phyloP scores from a whole-genome alignment of 2,888 invertebrate species.

The Brachyptera risi region DNA sequence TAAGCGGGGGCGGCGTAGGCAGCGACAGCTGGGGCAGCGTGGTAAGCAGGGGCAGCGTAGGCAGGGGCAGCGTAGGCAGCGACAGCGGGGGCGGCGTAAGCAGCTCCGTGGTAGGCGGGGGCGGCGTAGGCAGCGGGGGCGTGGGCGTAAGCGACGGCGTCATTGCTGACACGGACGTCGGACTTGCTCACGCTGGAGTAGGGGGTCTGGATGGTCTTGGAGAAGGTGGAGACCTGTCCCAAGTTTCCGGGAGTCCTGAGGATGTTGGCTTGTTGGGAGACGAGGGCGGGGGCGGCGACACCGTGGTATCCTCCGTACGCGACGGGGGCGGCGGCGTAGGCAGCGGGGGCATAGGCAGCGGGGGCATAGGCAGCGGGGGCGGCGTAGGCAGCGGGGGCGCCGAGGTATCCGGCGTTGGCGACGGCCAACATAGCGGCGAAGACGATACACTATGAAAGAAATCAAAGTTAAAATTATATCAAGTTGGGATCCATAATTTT shows the following conservation, averaged over 20 bases:
- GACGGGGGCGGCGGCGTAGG: conserved; percentile 30
- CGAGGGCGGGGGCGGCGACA: conserved; percentile 36
- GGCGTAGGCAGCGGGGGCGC: conserved; percentile 32
- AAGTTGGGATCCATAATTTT: no score
- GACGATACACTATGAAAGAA: conserved; percentile 22
- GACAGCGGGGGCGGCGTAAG: conserved; percentile 27
- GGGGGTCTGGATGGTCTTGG: conserved; percentile 36
- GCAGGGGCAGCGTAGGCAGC: conserved; percentile 28
- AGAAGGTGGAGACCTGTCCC: conserved; percentile 35
- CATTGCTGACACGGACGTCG: conserved; percentile 35
- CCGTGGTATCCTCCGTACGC: conserved; percentile 49
- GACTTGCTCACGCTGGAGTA: conserved; percentile 36
- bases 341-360: conserved; percentile 39
- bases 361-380: conserved; percentile 40
- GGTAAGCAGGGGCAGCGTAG: conserved; percentile 38
- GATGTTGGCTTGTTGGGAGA: conserved; percentile 34
- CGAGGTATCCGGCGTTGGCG: conserved; percentile 36
- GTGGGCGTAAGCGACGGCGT: conserved; percentile 35
- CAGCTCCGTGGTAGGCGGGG: conserved; percentile 38
- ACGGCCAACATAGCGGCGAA: conserved; percentile 35
- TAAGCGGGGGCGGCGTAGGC: conserved; percentile 27
- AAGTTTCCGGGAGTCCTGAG: conserved; percentile 35
- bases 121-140: conserved; percentile 36
- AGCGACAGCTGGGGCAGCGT: conserved; percentile 30
- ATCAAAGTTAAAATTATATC: background rate